These are phyloP conservation scores for Eptesicus fuscus DNA, from an alignment of 2,113 vertebrate genomes.

Conservation along the genomic window DNA sequence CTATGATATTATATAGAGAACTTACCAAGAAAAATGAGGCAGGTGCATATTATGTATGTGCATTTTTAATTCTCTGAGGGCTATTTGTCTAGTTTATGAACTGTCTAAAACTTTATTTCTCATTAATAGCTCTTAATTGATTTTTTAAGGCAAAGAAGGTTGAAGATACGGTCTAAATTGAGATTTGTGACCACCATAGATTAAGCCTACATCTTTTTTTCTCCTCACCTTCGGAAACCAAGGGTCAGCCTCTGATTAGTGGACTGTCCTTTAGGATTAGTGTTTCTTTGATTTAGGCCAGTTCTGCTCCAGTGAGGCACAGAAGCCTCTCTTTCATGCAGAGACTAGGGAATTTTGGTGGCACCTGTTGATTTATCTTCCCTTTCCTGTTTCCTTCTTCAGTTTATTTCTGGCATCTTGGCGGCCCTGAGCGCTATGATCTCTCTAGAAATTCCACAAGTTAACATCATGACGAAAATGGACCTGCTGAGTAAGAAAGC, in stretches of 20 bases:
- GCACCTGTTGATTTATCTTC: not conserved
- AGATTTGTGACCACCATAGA: not conserved
- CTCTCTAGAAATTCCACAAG: constrained; percentile 94
- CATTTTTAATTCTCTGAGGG: not conserved
- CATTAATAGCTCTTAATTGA: not conserved
- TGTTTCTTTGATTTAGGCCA: not conserved
- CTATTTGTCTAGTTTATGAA: constrained; percentile 3
- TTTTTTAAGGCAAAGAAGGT: not conserved
- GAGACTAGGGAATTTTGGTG: not conserved
- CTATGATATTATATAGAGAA: not conserved
- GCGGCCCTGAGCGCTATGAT: constrained; percentile 97
- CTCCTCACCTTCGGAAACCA: not conserved
- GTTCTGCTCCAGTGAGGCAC: not conserved
- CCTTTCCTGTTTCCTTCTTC: constrained; percentile 49
- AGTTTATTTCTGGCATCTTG: constrained; percentile 98
- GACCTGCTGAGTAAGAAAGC: constrained; percentile 95
- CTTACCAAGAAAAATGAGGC: constrained; percentile 4
- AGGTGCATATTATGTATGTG: not conserved
- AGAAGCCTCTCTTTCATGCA: not conserved
- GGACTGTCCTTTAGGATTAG: not conserved
- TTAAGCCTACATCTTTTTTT: not conserved
- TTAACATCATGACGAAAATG: constrained; percentile 99
- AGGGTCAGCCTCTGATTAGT: not conserved
- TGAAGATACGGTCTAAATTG: not conserved
- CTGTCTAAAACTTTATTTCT: not conserved